Evolutionary conservation across 2,888 invertebrate genomes (phyloP), one percentile per base, ranked within the genome.

Genomic region (Argynnis bischoffii): DNA sequence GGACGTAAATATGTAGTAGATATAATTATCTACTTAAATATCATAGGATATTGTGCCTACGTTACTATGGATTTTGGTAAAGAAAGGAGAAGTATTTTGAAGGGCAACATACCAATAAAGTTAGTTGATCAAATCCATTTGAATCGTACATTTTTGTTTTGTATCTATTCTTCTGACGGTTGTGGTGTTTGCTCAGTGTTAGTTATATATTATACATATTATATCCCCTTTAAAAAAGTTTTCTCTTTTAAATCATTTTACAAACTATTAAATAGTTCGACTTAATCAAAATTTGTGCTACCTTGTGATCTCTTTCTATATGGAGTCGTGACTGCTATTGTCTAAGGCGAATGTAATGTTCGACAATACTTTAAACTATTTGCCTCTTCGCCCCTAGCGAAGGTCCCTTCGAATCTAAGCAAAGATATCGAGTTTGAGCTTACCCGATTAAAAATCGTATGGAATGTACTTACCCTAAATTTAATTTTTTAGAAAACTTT

Each of bases 171-270:
- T 83, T 82, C 78, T 77, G 74, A 81, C 76, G 86, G 85, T 88
- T 87, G 87, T 87, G 85, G 80, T 79, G 82, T 81, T 84, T 84
- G 85, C 85, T 87, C 86, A 87, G 79, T 80, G 79, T 82, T 82
- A 82, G 77, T 71, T 75, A 76, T 75, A 76, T 69, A 64, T 50
- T 15, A 55, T 16, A 21, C 3, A 18, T 31, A 2, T 48, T 11
- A 5, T 21, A 53, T 56, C 41, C 48, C 54, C 53, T 55, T 50
- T 51, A 66, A 55, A 46, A 63, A 16, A n/a, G 31, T 61, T 56
- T 21, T 61, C 31, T 66, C 55, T 56, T 35, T 56, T 53, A 31
- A 56, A 55, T 57, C 3, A 16, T 48, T 65, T 55, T 65, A 59
- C 47, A 56, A 79, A 78, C 77, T 63, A 64, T 78, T 71, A 76